Base-by-base conservation (phyloP, 1,140 invertebrate species). In the Pseudomyrmex flavicornis region DNA sequence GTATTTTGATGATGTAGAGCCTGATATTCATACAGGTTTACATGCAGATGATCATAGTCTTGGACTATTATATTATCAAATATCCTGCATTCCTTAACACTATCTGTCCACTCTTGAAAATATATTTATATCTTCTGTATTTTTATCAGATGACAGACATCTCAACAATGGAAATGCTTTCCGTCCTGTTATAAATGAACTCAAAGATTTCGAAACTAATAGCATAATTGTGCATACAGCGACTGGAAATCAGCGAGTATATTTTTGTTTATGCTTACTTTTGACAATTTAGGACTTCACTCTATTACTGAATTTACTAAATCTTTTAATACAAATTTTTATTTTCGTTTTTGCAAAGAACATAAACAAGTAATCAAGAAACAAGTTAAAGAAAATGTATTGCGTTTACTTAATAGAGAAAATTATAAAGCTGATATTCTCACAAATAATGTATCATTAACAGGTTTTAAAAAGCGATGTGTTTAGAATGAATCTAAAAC, bases 391-490 rank as follows among this genome's bases (percentile, higher is more conserved):
- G n/a, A n/a, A n/a, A n/a, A n/a, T n/a, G n/a, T n/a, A 15, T 72
- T 35, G 26, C 26, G 26, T 35, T 35, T 35, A 4, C 4, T 2
- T 35, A 4, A 35, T 35, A 35, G 26, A 35, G 8, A 54, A 70
- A 70, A 56, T 70, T 70, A 70, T 70, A 50, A 70, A 70, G 22
- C 48, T 70, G 68, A 70, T 56, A 50, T 70, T 70, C 20, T 26
- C 4, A 54, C n/a, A 4, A 70, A 70, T 54, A 56, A 70, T 52
- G 2, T 56, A 35, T 54, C 50, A 35, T 35, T 54, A 70, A 70
- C 50, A 17, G 50, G 50, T 35, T 44, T 56, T 35, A 56, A 56
- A 7, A 9, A 17, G 13, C 9, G 26, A 56, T 72, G 69, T 20
- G 10, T 72, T 56, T 72, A 52, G 50, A 56, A 72, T 58, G 26